Base-by-base conservation (phyloP, 2,888 invertebrate genomes). In the Kryphioiulus occultus region DNA sequence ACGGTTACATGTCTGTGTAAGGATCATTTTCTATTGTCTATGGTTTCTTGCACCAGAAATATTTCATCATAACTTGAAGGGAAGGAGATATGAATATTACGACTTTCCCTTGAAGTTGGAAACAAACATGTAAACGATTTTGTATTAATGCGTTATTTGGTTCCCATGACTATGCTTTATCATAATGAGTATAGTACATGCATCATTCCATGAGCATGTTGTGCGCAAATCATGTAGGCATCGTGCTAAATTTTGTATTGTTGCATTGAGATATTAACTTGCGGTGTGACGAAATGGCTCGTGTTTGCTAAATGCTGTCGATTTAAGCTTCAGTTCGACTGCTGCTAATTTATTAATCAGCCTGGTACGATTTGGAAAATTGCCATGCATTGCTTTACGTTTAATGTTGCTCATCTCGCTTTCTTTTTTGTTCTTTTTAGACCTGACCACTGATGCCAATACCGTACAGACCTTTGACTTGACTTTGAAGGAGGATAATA, bases 301-400 rank as follows among this genome's bases (percentile, higher is more conserved):
- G 78, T 30, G 15, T 78, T 68, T 30, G 15, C 26, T 30, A 78
- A 78, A 78, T 30, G 22, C 68, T 68, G 17, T 78, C 30, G 78
- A 30, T 78, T 78, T 30, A 78, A 68, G 4, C 30, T 78, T 78
- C 78, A 30, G 78, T 78, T 30, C 15, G 30, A 30, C 30, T 30
- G 26, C 78, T 78, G 78, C 78, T 78, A 30, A 78, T 78, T 78
- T 30, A 30, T 78, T 78, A 78, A 78, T 30, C 78, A 30, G 30
- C 30, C 10, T 30, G 78, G 26, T 30, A 0, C 30, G 12, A 78
- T 30, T 78, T 78, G 30, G 78, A 78, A 78, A 30, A 12, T 30
- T 78, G 30, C 30, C 78, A 78, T 30, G 26, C 30, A 2, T 30
- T 30, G 30, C 15, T 30, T 2, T 26, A 78, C 15, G 0, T 19